Evolutionary conservation across 1,140 invertebrate genomes (phyloP), one percentile per base, ranked within the genome.

Genomic region (Eufriesea mexicana): DNA sequence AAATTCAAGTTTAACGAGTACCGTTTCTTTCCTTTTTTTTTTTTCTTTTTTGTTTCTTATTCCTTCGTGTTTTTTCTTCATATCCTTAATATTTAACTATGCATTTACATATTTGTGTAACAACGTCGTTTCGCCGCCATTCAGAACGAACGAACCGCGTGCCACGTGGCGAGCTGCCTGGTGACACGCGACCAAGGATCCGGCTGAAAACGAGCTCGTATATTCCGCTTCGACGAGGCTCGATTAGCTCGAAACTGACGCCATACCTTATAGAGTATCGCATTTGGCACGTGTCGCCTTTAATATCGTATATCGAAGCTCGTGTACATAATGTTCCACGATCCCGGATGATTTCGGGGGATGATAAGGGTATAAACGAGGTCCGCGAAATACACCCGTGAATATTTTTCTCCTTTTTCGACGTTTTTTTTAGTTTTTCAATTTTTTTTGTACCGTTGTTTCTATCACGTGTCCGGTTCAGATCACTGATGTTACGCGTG

Each of bases 101-200:
- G n/a, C 54, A 12, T 79, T 79, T 71, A 71, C 77, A 79, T 42
- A 59, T 73, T 73, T 73, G 55, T 74, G 35, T 25, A 47, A 59
- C 54, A n/a, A 28, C 20, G n/a, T 47, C 23, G 54, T 42, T 25
- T 25, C 23, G 55, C n/a, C 6, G n/a, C 23, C 12, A 55, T 47
- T 59, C 35, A 25, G 54, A 10, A 23, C n/a, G 35, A 7, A 5
- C 12, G 23, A 57, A 25, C 20, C 54, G 14, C 54, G 4, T 25
- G 18, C 16, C 55, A 74, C 71, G 35, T n/a, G 54, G 20, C 2
- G 71, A 57, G 0, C 61, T 35, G 61, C 61, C 25, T 16, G 25
- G 6, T 18, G 25, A 62, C 47, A 54, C 70, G 70, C 18, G 49
- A 28, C 54, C 25, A 23, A 71, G 18, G 4, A 2, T 51, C 18